Evolutionary conservation across 2,888 invertebrate genomes (phyloP).

Genomic region (Diarsia rubi): DNA sequence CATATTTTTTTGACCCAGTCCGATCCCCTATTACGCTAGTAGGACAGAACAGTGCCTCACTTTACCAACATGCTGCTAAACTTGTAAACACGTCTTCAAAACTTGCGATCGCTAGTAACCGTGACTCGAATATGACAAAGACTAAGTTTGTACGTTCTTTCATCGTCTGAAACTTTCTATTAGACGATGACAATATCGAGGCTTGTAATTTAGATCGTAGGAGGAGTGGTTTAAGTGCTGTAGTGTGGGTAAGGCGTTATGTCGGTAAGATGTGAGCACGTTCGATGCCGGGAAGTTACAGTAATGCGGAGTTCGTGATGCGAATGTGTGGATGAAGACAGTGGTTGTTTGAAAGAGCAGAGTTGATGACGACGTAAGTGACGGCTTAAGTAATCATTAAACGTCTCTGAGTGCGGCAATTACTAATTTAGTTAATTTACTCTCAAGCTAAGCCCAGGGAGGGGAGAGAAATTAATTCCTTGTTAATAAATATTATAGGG

Average conservation of each 20-base stretch:
- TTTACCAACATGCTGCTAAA: slow-evolving; percentile 32
- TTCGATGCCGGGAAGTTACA: slow-evolving; percentile 50
- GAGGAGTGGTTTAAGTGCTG: slow-evolving; percentile 33
- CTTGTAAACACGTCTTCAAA: slow-evolving; percentile 35
- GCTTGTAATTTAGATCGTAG: slow-evolving; percentile 50
- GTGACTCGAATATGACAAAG: slow-evolving; percentile 40
- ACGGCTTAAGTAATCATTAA: no score
- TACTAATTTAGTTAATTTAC: no score
- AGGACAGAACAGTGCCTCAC: background rate
- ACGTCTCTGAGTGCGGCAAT: no score
- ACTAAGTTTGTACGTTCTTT: slow-evolving; percentile 43
- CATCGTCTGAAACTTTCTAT: slow-evolving; percentile 41
- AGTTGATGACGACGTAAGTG: no score
- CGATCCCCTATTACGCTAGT: slow-evolving; percentile 4
- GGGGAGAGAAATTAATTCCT: background rate
- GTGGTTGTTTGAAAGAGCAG: slow-evolving; percentile 1
- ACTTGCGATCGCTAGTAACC: slow-evolving; percentile 32
- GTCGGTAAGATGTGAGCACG: slow-evolving; percentile 51
- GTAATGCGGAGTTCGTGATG: slow-evolving; percentile 49
- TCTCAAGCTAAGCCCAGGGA: no score
- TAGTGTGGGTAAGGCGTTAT: slow-evolving; percentile 51
- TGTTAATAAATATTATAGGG: background rate
- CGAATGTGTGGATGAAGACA: slow-evolving; percentile 44
- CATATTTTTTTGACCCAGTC: no score
- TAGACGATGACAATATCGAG: slow-evolving; percentile 47